Base-by-base conservation (phyloP, 1,140 invertebrate genomes). In the Druon quercuslanigerum region DNA sequence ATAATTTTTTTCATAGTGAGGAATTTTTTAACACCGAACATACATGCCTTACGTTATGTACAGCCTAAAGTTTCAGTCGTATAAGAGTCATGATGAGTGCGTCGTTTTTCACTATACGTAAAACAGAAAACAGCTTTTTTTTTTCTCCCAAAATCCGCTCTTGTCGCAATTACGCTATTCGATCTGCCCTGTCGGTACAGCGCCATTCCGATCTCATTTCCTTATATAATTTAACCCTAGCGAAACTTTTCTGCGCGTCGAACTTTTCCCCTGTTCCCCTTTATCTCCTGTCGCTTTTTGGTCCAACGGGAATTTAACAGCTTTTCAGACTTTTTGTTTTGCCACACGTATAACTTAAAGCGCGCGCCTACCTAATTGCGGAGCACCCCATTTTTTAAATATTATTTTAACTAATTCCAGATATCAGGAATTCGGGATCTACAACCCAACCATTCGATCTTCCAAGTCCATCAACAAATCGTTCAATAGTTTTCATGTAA, bases 11-110 rank as follows among this genome's bases (percentile, higher is more conserved):
- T 85, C 86, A 83, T 88, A 89, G 86, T 90, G 88, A 89, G 86
- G 84, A 89, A 88, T 89, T 89, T 88, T 89, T 87, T 86, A 90
- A 90, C 89, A 91, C 88, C 90, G 83, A 91, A 91, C 89, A 91
- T 90, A 90, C 88, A 90, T 91, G 87, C 87, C 88, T 91, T 89
- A 87, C 76, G 87, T 89, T 91, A 91, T 91, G 80, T 91, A 91
- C 90, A 91, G 89, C 88, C 89, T 90, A 90, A 86, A 90, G 84
- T 88, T 90, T 91, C 90, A 91, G 90, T 91, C 89, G 87, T 90
- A 86, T 87, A 84, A 88, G 82, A 86, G 83, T 88, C 86, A 81
- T 86, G 82, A 89, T 87, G 82, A 89, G 83, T 88, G 87, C 85
- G 82, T 86, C 75, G 77, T 79, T 79, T 83, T 80, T 85, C 75